These are phyloP conservation scores for Heliconius erato DNA, from an alignment of 2,888 invertebrate genomes.

Conservation along the genomic window DNA sequence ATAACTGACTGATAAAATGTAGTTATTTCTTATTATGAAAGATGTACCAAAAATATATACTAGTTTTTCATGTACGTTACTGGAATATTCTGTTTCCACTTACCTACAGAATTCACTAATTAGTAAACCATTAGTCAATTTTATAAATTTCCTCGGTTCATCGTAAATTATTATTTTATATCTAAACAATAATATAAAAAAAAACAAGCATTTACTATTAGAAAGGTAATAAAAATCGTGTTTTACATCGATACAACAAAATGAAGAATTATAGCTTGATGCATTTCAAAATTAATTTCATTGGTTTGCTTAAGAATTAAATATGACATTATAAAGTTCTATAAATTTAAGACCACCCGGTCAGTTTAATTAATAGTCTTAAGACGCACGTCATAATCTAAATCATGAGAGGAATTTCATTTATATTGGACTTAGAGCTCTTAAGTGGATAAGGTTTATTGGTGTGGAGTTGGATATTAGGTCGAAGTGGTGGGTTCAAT, in stretches of 20 bases:
- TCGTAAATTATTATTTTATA: neutral
- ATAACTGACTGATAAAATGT: neutral
- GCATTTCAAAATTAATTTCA: conserved; percentile 22
- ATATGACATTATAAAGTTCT: conserved; percentile 47
- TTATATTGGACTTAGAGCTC: conserved; percentile 65
- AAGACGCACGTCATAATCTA: conserved; percentile 72
- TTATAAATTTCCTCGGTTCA: neutral
- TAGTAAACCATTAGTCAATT: neutral
- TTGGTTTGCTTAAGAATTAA: conserved; percentile 33
- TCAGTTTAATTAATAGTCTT: conserved; percentile 67
- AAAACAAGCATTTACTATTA: conserved; percentile 7
- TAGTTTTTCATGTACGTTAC: neutral
- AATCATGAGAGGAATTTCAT: conserved; percentile 79
- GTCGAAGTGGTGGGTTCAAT: neutral
- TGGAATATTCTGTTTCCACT: neutral
- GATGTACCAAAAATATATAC: neutral
- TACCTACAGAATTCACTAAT: neutral
- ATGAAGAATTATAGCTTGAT: conserved; percentile 31
- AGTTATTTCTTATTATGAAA: neutral
- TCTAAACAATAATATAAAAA: conserved; percentile 3
- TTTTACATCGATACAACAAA: conserved; percentile 16
- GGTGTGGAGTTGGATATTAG: conserved; percentile 35
- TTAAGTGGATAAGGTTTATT: conserved; percentile 53
- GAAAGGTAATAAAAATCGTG: conserved; percentile 1
- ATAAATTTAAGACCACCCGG: conserved; percentile 65